Percentiles rank a stretch among this genome's conserved stretches.
phyloP scores from a whole-genome alignment of 2,888 invertebrate genomes.

The Gerris lacustris region DNA sequence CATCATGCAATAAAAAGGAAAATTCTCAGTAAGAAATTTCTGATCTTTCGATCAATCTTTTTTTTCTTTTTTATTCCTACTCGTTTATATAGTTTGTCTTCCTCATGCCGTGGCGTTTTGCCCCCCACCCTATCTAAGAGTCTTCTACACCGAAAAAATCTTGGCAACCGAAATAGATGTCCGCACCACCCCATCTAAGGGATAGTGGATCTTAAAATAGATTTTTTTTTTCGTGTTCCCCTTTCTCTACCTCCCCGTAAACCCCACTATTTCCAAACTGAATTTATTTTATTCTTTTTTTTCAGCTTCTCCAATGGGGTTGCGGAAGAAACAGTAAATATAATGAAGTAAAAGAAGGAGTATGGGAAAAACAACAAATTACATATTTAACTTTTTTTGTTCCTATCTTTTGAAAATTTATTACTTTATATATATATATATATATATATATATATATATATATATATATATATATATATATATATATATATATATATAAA shows the following conservation, averaged over 20 bases:
- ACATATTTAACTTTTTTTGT: background rate
- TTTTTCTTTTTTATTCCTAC: too few relatives aligned
- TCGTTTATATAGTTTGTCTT: background rate
- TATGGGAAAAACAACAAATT: background rate
- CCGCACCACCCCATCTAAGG: conserved; percentile 1
- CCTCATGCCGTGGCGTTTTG: background rate
- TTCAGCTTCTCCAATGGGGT: too few relatives aligned
- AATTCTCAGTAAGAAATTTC: too few relatives aligned
- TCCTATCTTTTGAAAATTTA: background rate
- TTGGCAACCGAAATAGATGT: background rate
- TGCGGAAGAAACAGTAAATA: background rate
- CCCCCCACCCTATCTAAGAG: background rate
- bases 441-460: too few relatives aligned
- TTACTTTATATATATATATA: too few relatives aligned
- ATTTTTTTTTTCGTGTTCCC: too few relatives aligned
- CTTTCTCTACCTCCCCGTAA: background rate
- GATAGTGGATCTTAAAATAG: background rate
- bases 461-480: too few relatives aligned
- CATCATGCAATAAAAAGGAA: too few relatives aligned
- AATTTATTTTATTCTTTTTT: too few relatives aligned
- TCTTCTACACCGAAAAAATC: background rate
- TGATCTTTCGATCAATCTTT: too few relatives aligned
- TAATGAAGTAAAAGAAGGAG: background rate
- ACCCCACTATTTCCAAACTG: background rate
- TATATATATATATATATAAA: too few relatives aligned